Conservation (phyloP, 1,140 invertebrate species). For the Ostrea denselamellosa region DNA sequence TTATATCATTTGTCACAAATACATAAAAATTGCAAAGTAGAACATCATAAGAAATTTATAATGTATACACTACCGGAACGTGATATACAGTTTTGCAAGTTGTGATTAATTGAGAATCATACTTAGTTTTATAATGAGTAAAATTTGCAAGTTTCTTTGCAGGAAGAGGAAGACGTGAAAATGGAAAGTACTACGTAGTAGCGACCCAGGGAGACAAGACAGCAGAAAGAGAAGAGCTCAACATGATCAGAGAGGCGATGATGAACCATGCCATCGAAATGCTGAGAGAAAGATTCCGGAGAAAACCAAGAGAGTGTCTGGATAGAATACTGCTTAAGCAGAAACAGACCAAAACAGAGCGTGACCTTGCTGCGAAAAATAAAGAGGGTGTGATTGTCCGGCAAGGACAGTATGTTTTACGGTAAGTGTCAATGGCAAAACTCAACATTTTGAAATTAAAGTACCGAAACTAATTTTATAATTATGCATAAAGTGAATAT, state of each 20-base stretch:
- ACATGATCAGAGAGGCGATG: constrained; percentile 68
- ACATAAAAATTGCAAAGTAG: no score
- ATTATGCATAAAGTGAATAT: no score
- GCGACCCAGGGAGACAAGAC: constrained; percentile 56
- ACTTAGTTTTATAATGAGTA: no score
- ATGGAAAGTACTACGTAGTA: constrained; percentile 65
- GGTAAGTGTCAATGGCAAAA: no score
- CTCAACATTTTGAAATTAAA: no score
- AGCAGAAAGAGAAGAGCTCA: constrained; percentile 68
- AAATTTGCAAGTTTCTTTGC: background rate
- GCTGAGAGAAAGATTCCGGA: constrained; percentile 48
- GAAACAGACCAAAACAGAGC: constrained; percentile 56
- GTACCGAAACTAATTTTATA: no score
- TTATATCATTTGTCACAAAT: no score
- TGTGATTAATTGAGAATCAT: no score
- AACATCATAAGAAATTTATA: no score
- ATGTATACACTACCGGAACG: no score
- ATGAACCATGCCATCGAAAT: constrained; percentile 66
- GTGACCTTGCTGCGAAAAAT: constrained; percentile 50
- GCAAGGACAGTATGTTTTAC: constrained; percentile 55
- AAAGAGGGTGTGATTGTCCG: constrained; percentile 41
- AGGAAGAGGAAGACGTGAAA: constrained; percentile 69
- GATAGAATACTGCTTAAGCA: constrained; percentile 55
- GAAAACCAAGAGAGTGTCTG: constrained; percentile 40
- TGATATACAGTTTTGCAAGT: no score